phyloP scores from a whole-genome alignment of 2,797 vertebrate genomes.

The Lepilemur septentrionalis region DNA sequence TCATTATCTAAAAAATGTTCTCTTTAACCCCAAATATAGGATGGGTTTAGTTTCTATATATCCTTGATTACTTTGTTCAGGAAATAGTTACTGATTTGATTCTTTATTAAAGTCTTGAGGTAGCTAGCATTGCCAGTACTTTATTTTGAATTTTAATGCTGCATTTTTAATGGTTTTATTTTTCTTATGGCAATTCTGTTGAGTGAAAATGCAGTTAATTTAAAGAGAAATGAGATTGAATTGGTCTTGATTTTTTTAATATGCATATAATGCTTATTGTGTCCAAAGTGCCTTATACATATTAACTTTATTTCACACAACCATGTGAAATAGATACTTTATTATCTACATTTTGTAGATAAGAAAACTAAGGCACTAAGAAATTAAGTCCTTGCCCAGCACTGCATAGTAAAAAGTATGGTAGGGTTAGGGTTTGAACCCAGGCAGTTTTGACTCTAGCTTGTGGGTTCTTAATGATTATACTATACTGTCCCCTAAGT shows the following conservation, averaged over 20 bases:
- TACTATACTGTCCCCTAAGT: background rate
- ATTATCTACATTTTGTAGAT: conserved; percentile 14
- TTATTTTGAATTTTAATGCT: conserved; percentile 31
- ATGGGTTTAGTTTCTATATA: background rate
- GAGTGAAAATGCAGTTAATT: conserved; percentile 1
- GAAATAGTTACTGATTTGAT: background rate
- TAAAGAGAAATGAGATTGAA: conserved; percentile 9
- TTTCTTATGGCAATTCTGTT: background rate
- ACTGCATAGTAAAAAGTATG: background rate
- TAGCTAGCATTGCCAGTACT: background rate
- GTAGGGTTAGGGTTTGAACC: background rate
- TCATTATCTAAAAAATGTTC: background rate
- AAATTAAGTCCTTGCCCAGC: background rate
- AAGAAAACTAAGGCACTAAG: background rate
- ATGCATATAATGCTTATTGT: background rate
- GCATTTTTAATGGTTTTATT: background rate
- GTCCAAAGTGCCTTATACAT: background rate
- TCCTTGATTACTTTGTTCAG: background rate
- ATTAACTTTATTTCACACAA: background rate
- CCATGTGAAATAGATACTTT: background rate
- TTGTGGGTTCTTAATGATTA: background rate
- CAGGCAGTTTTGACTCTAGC: background rate
- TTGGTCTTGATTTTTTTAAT: background rate
- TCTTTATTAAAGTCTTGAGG: background rate
- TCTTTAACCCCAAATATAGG: background rate